These are phyloP conservation scores for Silurus lanzhouensis DNA, from an alignment of 2,797 vertebrate genomes.

Conservation along the genomic window DNA sequence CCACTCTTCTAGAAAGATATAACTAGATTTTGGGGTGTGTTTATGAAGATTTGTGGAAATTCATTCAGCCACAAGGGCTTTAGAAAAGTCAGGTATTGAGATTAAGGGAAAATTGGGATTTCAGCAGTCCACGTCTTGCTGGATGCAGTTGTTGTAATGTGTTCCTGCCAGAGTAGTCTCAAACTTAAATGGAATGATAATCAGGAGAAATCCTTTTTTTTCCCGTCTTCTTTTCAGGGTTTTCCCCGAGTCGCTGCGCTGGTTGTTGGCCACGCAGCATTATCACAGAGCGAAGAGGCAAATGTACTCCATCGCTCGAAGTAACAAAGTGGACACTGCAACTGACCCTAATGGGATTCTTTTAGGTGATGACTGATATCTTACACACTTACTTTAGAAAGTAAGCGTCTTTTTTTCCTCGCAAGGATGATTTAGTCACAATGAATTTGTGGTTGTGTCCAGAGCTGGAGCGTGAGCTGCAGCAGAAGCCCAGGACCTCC, in stretches of 20 bases:
- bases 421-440: not conserved
- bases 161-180: not conserved
- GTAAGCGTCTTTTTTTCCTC: not conserved
- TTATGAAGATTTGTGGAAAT: no score
- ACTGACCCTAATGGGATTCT: constrained; percentile 84
- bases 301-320: constrained; percentile 85
- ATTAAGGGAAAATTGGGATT: not conserved
- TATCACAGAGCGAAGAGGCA: constrained; percentile 87
- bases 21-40: no score
- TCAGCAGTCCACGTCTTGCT: not conserved
- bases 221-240: constrained; percentile 72
- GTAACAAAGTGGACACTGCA: constrained; percentile 82
- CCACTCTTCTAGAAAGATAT: no score
- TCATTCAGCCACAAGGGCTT: no score
- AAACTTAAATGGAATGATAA: not conserved
- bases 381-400: not conserved
- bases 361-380: constrained; percentile 74
- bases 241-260: constrained; percentile 94
- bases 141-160: not conserved
- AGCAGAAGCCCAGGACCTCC: constrained; percentile 86
- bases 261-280: constrained; percentile 95
- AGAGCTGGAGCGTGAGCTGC: constrained; percentile 91
- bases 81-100: no score
- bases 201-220: not conserved
- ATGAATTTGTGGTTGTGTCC: constrained; percentile 60